Percentiles rank a stretch among this genome's conserved stretches.
phyloP scores from a whole-genome alignment of 1,140 invertebrate genomes.

The Microplitis mediator region DNA sequence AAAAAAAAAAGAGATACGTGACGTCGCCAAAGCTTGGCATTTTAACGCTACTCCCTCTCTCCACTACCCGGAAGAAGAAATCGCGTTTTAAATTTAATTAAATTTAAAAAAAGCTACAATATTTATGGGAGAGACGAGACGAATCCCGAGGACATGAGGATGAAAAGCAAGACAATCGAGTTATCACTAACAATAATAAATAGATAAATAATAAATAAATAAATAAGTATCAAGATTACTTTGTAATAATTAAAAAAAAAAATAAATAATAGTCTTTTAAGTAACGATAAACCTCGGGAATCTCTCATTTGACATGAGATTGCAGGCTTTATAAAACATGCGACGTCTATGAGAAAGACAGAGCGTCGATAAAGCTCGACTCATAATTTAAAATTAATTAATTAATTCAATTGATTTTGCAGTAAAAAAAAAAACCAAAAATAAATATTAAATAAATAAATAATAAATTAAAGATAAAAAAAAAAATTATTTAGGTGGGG shows the following conservation, averaged over 20 bases:
- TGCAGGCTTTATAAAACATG: too few relatives aligned
- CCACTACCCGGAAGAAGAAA: conserved; percentile 18
- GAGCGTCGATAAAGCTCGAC: too few relatives aligned
- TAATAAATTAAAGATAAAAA: neutral
- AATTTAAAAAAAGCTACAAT: neutral
- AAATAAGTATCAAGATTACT: conserved; percentile 9
- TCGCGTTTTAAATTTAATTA: neutral
- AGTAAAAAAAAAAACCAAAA: neutral
- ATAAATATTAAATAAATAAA: conserved; percentile 13
- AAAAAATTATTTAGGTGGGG: conserved; percentile 21
- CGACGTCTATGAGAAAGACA: too few relatives aligned
- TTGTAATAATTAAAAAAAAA: neutral
- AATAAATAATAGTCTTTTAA: conserved; percentile 7
- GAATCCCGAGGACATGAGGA: conserved; percentile 7
- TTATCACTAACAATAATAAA: neutral
- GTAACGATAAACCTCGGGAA: neutral
- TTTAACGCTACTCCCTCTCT: conserved; percentile 20
- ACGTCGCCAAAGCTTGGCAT: conserved; percentile 29
- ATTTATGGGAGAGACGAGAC: neutral
- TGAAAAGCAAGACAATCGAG: conserved; percentile 5
- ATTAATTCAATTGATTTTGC: too few relatives aligned
- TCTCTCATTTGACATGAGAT: conserved; percentile 2
- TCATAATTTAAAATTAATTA: neutral
- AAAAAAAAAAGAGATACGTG: conserved; percentile 21
- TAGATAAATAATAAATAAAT: conserved; percentile 17